Percentiles rank a stretch among this genome's conserved stretches.
Evolutionary conservation across 2,797 vertebrate genomes (phyloP).

Genomic region (Micromesistius poutassou): DNA sequence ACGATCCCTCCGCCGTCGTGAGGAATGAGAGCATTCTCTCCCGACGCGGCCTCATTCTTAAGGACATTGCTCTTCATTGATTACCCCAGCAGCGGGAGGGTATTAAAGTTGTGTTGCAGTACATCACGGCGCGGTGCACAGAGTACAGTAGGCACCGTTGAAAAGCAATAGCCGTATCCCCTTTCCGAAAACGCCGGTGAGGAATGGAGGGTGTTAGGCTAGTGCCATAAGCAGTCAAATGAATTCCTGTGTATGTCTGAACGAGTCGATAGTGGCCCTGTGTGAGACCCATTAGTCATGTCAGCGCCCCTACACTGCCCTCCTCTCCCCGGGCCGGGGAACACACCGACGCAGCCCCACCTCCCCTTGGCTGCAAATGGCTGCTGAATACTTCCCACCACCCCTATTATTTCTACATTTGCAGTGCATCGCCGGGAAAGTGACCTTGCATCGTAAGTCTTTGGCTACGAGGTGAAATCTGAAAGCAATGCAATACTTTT

Average conservation of each 20-base stretch:
- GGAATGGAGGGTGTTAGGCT: constrained; percentile 61
- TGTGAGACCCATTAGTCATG: constrained; percentile 71
- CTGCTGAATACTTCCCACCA: constrained; percentile 34
- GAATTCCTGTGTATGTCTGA: constrained; percentile 69
- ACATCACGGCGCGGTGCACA: constrained; percentile 10
- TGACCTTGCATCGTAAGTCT: constrained; percentile 1
- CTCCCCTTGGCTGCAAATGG: constrained; percentile 32
- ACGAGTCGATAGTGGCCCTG: constrained; percentile 61
- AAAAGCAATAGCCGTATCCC: constrained; percentile 56
- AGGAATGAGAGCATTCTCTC: neutral
- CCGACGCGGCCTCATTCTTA: neutral
- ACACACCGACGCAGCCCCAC: neutral
- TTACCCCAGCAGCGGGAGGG: neutral
- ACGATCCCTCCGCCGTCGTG: neutral
- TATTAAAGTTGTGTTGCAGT: neutral
- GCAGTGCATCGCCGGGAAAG: constrained; percentile 20
- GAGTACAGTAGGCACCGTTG: constrained; percentile 39
- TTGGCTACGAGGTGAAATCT: constrained; percentile 5
- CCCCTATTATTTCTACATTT: constrained; percentile 23
- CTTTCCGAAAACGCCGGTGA: constrained; percentile 52
- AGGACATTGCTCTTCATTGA: neutral
- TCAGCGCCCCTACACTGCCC: constrained; percentile 55
- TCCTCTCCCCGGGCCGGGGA: constrained; percentile 12
- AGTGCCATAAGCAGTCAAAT: constrained; percentile 67
- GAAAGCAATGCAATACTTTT: neutral